phyloP scores from a whole-genome alignment of 2,888 invertebrate species.

The Harpalus rufipes region DNA sequence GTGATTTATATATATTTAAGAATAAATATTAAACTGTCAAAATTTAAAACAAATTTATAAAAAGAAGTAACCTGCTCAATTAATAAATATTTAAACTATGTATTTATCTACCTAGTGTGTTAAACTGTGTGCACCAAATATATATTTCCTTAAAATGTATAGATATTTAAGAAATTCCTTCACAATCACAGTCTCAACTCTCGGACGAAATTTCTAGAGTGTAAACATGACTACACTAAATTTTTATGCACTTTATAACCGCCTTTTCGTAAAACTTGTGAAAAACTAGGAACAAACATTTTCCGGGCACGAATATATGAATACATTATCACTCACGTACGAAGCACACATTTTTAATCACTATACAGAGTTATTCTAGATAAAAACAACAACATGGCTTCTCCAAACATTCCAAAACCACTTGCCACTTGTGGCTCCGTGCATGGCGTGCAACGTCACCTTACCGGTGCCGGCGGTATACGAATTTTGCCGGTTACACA shows the following conservation, averaged over 20 bases:
- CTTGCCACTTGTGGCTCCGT: slow-evolving; percentile 60
- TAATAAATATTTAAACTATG: not conserved
- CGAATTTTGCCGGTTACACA: slow-evolving; percentile 49
- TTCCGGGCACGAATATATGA: slow-evolving; percentile 33
- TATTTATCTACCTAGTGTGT: slow-evolving; percentile 15
- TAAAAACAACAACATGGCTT: slow-evolving; percentile 66
- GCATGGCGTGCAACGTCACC: slow-evolving; percentile 66
- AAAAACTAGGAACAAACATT: slow-evolving; percentile 49
- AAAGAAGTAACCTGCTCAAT: not conserved
- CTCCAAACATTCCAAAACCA: slow-evolving; percentile 65
- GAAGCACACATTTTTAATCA: slow-evolving; percentile 62
- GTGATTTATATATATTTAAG: not conserved
- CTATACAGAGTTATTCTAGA: slow-evolving; percentile 57
- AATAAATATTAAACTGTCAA: not conserved
- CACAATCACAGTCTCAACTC: slow-evolving; percentile 47
- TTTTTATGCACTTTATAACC: slow-evolving; percentile 62
- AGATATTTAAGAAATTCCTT: slow-evolving; percentile 49
- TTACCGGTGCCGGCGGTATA: slow-evolving; percentile 54
- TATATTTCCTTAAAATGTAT: not conserved
- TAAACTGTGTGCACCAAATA: slow-evolving; percentile 5
- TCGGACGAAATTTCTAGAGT: slow-evolving; percentile 46
- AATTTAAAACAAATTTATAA: not conserved
- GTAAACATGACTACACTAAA: slow-evolving; percentile 61
- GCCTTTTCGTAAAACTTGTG: slow-evolving; percentile 49
- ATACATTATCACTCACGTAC: slow-evolving; percentile 38